These are phyloP conservation scores for Hemistola chrysoprasaria DNA, from an alignment of 2,888 invertebrate genomes.

Conservation along the genomic window DNA sequence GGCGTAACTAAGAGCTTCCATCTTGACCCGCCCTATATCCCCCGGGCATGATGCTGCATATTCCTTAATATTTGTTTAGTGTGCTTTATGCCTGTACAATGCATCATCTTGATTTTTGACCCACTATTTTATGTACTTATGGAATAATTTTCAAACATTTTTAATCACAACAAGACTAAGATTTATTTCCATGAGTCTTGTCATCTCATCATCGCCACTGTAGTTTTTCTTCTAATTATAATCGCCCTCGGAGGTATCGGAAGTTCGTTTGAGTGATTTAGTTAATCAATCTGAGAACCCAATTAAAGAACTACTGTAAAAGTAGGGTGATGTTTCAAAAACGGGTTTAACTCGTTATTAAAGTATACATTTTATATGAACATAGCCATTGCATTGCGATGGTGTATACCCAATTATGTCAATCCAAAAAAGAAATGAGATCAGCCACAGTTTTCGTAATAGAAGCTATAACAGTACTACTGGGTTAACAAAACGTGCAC, in stretches of 20 bases:
- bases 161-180: too few relatives aligned
- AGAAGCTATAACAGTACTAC: slow-evolving; percentile 14
- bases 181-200: too few relatives aligned
- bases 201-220: slow-evolving; percentile 2
- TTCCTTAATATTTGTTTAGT: slow-evolving; percentile 39
- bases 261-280: slow-evolving; percentile 19
- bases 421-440: background rate
- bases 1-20: slow-evolving; percentile 67
- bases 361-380: too few relatives aligned
- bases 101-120: too few relatives aligned
- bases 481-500: slow-evolving; percentile 8
- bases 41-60: slow-evolving; percentile 50
- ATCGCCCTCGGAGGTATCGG: slow-evolving; percentile 8
- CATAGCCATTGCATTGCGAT: too few relatives aligned
- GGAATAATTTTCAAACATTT: too few relatives aligned
- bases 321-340: too few relatives aligned
- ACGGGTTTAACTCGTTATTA: too few relatives aligned
- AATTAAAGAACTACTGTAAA: slow-evolving; percentile 1
- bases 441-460: slow-evolving; percentile 15
- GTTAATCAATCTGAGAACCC: slow-evolving; percentile 15
- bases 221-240: slow-evolving; percentile 17
- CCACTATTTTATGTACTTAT: too few relatives aligned
- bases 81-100: slow-evolving; percentile 11
- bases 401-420: too few relatives aligned
- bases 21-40: slow-evolving; percentile 69